Percentiles rank a stretch among this genome's conserved stretches.
These are phyloP conservation scores for Pteruthius melanotis DNA, from an alignment of 2,113 vertebrate genomes.

Conservation along the genomic window DNA sequence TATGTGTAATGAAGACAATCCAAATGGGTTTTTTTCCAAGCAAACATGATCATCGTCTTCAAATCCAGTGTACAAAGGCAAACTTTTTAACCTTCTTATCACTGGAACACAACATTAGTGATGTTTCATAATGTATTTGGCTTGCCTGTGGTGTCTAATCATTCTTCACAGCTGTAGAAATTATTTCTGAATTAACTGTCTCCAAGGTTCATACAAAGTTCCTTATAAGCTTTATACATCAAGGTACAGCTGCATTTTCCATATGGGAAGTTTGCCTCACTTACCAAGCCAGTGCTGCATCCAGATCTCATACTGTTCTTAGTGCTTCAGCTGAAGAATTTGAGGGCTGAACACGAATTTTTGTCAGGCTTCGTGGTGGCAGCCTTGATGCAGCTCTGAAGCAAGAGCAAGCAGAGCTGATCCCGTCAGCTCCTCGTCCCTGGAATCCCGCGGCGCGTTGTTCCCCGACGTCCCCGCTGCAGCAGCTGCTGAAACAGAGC, in stretches of 20 bases:
- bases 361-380: neutral
- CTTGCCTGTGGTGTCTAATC: neutral
- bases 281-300: neutral
- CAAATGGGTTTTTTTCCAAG: neutral
- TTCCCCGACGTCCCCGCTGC: neutral
- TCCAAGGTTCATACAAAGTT: neutral
- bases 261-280: neutral
- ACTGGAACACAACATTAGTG: neutral
- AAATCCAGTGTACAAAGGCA: neutral
- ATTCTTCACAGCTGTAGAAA: neutral
- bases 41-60: neutral
- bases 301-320: neutral
- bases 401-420: neutral
- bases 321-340: neutral
- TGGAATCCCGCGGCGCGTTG: rapidly evolving
- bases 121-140: neutral
- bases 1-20: neutral
- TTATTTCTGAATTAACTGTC: neutral
- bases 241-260: neutral
- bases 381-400: neutral
- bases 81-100: neutral
- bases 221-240: neutral
- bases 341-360: neutral
- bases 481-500: neutral
- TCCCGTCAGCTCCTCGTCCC: neutral